Base-by-base conservation (phyloP, 2,797 vertebrate genomes). In the Tadarida brasiliensis region DNA sequence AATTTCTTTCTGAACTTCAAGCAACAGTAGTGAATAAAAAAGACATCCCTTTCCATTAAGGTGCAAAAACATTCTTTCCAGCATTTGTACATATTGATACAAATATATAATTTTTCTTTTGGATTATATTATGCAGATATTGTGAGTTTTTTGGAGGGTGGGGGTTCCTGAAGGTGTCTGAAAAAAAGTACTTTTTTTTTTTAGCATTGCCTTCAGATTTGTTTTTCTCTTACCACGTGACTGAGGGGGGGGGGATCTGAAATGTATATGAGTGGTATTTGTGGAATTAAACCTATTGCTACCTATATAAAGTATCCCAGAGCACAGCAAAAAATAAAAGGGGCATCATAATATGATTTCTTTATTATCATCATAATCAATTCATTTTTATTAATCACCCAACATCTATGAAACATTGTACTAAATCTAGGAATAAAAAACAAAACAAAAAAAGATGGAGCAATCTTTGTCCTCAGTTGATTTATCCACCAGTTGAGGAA, bases 361-460 rank as follows among this genome's bases (percentile, higher is more conserved):
- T 26, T 91, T 51, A 81, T 85, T 76, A 84, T 82, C 17, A 68
- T 33, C 54, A 73, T 47, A 28, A 73, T 33, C n/a, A 76, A 30
- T 82, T 17, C 9, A 57, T 89, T 94, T 89, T 91, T 92, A 91
- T 93, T 57, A 77, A 17, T 86, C 11, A 15, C 5, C 7, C 20
- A 85, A 5, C 22, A 61, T 24, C 6, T 49, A 44, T 24, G 22
- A 24, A 81, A 8, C n/a, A 85, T 73, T 22, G 8, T 33, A 24
- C 39, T 96, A 90, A 90, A 71, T 78, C 56, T 81, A 68, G n/a
- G 33, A 90, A 83, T 63, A 76, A 90, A 71, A 95, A 76, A 70
- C 71, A 77, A n/a, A 44, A 44, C 39, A 4, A 44, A 15, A 33
- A 15, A 57, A 54, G 3, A 54, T 30, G 26, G 4, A 86, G 33